A percentile compares a stretch with the other conserved stretches of the same genome.
Evolutionary conservation across 2,797 vertebrate species (phyloP).

Genomic region (Cryptoblepharus egeriae): DNA sequence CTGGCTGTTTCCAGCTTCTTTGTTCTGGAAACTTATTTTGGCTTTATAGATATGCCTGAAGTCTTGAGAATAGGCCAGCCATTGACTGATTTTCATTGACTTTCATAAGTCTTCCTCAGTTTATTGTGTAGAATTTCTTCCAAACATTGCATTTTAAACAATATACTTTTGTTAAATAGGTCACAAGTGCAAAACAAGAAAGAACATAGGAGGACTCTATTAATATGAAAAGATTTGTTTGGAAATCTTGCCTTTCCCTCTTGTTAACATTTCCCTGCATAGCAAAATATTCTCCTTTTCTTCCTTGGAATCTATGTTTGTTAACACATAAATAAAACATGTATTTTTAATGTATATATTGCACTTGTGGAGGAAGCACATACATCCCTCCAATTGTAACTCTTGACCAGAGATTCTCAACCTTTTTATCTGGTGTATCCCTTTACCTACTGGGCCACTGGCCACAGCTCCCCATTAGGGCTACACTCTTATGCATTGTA

Average conservation of each 20-base stretch:
- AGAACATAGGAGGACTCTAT: background rate
- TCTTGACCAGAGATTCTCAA: too few species aligned
- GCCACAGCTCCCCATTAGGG: too few species aligned
- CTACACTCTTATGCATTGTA: too few species aligned
- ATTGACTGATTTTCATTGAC: background rate
- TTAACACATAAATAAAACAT: constrained; percentile 2
- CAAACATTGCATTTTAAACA: background rate
- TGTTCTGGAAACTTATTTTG: constrained; percentile 30
- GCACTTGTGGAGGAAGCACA: background rate
- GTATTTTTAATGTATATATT: background rate
- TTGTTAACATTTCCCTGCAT: background rate
- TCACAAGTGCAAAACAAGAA: background rate
- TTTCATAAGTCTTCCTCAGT: background rate
- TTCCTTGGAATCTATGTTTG: background rate
- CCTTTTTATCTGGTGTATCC: too few species aligned
- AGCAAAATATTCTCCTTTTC: background rate
- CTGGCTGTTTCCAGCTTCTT: constrained; percentile 18
- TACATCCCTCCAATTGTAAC: background rate
- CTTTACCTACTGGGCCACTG: too few species aligned
- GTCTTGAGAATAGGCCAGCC: constrained; percentile 11
- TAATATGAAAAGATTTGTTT: background rate
- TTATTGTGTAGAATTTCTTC: background rate
- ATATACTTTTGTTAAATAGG: constrained; percentile 24
- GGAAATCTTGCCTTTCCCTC: background rate
- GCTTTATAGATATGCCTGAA: constrained; percentile 37